Conservation (phyloP, 2,113 vertebrate genomes). For the Melanostigma gelatinosum region DNA sequence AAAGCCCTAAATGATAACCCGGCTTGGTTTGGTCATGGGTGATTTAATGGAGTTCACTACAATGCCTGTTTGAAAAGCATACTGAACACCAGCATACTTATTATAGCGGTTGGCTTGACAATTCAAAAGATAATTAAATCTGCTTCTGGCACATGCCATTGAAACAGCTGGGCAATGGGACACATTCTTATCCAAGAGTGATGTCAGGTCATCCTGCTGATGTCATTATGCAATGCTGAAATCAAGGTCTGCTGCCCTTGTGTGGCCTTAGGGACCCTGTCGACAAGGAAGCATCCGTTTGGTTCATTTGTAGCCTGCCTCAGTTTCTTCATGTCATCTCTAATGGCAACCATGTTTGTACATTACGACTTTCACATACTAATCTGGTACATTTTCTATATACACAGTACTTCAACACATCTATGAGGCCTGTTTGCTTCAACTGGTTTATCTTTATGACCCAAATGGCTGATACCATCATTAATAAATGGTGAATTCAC, state of each 20-base stretch:
- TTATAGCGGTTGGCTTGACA: not conserved
- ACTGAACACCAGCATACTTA: not conserved
- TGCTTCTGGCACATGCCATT: not conserved
- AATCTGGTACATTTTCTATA: not conserved
- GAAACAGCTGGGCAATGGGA: conserved; percentile 37
- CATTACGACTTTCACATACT: not conserved
- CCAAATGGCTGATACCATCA: too few relatives aligned
- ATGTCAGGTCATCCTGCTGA: conserved; percentile 18
- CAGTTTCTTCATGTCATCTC: not conserved
- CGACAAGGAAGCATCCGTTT: conserved; percentile 14
- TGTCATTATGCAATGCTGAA: conserved; percentile 29
- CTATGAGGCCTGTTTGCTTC: not conserved
- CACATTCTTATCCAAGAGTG: not conserved
- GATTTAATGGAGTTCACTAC: not conserved
- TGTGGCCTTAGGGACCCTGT: not conserved
- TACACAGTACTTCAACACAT: not conserved
- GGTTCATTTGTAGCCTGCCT: not conserved
- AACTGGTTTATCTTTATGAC: not conserved
- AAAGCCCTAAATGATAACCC: not conserved
- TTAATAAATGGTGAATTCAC: too few relatives aligned
- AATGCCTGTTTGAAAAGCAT: not conserved
- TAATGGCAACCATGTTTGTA: not conserved
- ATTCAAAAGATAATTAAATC: conserved; percentile 18
- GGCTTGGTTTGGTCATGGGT: not conserved
- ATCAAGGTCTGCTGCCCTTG: not conserved